Evolutionary conservation across 1,140 invertebrate genomes (phyloP).

Genomic region (Tachypleus tridentatus): DNA sequence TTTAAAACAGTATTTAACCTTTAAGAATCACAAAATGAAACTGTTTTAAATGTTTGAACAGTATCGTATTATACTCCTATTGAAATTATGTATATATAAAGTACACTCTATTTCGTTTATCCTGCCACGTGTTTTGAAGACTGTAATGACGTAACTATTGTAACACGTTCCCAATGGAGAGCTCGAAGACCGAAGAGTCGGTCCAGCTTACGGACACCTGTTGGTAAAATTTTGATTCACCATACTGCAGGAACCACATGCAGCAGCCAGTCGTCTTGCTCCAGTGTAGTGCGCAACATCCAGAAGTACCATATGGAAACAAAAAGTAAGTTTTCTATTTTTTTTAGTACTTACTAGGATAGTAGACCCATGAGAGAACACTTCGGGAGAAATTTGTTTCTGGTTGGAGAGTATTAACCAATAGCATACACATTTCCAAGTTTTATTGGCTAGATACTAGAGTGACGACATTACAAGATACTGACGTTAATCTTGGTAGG

Average conservation of each 20-base stretch:
- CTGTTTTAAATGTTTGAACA: too few species aligned
- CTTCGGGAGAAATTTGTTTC: neutral
- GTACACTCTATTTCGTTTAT: too few species aligned
- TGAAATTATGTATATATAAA: too few species aligned
- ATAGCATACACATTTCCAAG: too few species aligned
- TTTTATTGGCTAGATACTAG: too few species aligned
- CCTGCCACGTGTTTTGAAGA: too few species aligned
- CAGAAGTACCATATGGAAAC: constrained; percentile 29
- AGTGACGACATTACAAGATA: too few species aligned
- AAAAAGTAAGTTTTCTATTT: constrained; percentile 6
- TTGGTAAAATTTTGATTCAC: constrained; percentile 51
- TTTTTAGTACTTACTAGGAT: neutral
- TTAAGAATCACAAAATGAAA: too few species aligned
- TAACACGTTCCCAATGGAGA: constrained; percentile 10
- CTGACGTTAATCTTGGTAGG: too few species aligned
- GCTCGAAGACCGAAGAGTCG: neutral
- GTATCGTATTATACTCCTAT: too few species aligned
- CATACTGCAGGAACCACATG: constrained; percentile 27
- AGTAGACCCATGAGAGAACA: neutral
- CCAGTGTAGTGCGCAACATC: constrained; percentile 21
- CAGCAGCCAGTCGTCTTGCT: constrained; percentile 19
- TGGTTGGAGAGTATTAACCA: neutral
- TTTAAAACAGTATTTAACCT: too few species aligned
- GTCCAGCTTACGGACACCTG: constrained; percentile 34
- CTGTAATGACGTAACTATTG: too few species aligned